Conservation (phyloP, 92 coral and sea anemone species). For the Zoanthus gigantus region DNA sequence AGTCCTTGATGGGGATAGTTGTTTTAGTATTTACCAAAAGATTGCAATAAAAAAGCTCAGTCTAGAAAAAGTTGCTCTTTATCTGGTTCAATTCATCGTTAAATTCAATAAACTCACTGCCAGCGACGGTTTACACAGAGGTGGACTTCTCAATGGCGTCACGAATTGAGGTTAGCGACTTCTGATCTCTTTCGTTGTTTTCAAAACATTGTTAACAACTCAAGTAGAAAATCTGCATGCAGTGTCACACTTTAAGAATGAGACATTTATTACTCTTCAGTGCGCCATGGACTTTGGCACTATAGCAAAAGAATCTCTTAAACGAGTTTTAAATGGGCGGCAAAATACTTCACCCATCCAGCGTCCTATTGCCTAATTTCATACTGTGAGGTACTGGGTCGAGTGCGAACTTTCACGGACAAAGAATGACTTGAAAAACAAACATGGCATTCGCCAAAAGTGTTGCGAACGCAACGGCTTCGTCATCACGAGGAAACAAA, state of each 20-base stretch:
- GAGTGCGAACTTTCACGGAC: constrained; percentile 49
- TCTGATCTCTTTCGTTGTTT: background rate
- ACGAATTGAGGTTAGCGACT: background rate
- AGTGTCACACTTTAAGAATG: too few relatives aligned
- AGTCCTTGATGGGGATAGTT: too few relatives aligned
- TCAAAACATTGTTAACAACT: too few relatives aligned
- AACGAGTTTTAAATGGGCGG: too few relatives aligned
- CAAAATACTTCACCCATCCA: too few relatives aligned
- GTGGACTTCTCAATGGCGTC: background rate
- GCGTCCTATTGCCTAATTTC: constrained; percentile 10
- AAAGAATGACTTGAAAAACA: background rate
- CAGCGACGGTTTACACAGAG: background rate
- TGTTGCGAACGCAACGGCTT: background rate
- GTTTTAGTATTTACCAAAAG: background rate
- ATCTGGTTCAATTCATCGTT: background rate
- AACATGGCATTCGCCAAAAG: constrained; percentile 2
- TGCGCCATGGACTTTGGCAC: too few relatives aligned
- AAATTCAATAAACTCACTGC: background rate
- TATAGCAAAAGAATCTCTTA: too few relatives aligned
- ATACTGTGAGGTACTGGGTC: constrained; percentile 52
- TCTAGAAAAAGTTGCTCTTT: background rate
- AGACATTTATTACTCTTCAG: too few relatives aligned
- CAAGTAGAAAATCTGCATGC: too few relatives aligned
- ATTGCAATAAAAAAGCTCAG: background rate
- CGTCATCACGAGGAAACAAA: background rate